Base-by-base conservation (phyloP, 2,113 vertebrate genomes). In the Rhinolophus ferrumequinum region DNA sequence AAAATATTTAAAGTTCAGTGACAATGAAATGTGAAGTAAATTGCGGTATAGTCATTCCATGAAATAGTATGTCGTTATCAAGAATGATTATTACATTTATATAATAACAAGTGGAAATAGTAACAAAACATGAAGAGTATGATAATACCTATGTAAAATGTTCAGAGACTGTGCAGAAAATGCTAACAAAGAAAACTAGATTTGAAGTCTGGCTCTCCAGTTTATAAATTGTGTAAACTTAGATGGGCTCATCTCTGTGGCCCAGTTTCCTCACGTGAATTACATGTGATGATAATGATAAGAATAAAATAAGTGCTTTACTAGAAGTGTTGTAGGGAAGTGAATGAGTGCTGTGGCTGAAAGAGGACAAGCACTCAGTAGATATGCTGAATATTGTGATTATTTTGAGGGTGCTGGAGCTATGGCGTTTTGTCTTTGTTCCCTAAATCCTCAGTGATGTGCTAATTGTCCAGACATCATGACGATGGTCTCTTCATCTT, bases 81-180 rank as follows among this genome's bases (percentile, higher is more conserved):
- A 93, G 90, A 86, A 52, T 77, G 26, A 77, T 85, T 30, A 60
- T 87, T 95, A 72, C 21, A 64, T 94, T 76, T n/a, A 80, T 79
- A 30, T 73, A 89, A 66, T n/a, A 76, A 33, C 3, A 33, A 56
- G 72, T 73, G 14, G 15, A 54, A 82, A 80, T 69, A 67, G 28
- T 30, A 67, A 56, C 19, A 83, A 72, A n/a, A 76, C 28, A 22
- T 26, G 1, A 14, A 72, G 2, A 41, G n/a, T 69, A 21, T 76
- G 18, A 47, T 54, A 80, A 75, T 24, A 50, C 10, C n/a, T 84
- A 11, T 26, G 12, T 54, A 86, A 89, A 92, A 62, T 35, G 52
- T 56, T 64, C 35, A 67, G 6, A 88, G 30, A 85, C 12, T 58
- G 5, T 38, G 28, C 76, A 66, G 44, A 69, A 79, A 88, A 66